These are phyloP conservation scores for Habropoda laboriosa DNA, from an alignment of 1,140 invertebrate species.

Conservation along the genomic window DNA sequence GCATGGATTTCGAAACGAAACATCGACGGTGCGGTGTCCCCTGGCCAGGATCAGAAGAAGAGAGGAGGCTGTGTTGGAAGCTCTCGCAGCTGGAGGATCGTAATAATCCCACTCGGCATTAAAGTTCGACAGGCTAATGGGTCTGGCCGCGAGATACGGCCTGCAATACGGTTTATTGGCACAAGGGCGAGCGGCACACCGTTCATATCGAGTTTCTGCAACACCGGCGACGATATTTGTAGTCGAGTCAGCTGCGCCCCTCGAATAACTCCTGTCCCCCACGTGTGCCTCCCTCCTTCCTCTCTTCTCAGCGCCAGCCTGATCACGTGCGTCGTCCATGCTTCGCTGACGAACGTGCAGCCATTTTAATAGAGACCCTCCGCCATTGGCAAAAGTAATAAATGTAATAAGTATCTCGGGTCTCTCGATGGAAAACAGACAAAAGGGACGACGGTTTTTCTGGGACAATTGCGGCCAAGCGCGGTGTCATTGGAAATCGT, in stretches of 20 bases:
- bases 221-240: slow-evolving; percentile 37
- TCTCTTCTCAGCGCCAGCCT: too few relatives aligned
- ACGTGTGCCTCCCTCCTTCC: too few relatives aligned
- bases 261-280: slow-evolving; percentile 34
- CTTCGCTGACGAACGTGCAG: slow-evolving; percentile 2
- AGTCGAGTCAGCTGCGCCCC: slow-evolving; percentile 47
- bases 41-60: too few relatives aligned
- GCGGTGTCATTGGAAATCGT: too few relatives aligned
- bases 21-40: not conserved
- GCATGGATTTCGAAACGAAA: not conserved
- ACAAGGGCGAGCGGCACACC: slow-evolving; percentile 8
- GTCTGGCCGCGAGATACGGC: slow-evolving; percentile 5
- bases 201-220: slow-evolving; percentile 48
- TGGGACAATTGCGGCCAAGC: too few relatives aligned
- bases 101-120: slow-evolving; percentile 29
- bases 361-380: not conserved
- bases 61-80: not conserved
- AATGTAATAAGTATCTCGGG: not conserved
- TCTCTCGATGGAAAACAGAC: not conserved
- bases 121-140: slow-evolving; percentile 41
- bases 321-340: not conserved
- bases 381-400: not conserved
- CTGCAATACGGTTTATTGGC: slow-evolving; percentile 43
- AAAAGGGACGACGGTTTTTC: too few relatives aligned
- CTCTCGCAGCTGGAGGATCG: not conserved